Conservation (phyloP, 2,797 vertebrate genomes). For the Gymnothorax reevesii region DNA sequence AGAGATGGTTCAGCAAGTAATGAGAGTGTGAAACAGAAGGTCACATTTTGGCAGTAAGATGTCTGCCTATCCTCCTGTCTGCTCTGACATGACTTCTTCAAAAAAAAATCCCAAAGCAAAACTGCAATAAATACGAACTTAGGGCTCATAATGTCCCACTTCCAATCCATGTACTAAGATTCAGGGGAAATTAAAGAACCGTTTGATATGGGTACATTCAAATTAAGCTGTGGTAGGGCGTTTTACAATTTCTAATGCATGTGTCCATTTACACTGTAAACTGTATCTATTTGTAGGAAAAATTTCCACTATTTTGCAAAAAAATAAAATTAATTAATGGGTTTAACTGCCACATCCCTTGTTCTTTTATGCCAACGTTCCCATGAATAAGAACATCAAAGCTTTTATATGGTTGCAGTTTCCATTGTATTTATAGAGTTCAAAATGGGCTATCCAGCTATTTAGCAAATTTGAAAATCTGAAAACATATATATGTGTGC, state of each 20-base stretch:
- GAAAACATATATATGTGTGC: not conserved
- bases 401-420: not conserved
- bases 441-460: not conserved
- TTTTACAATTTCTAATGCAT: conserved; percentile 34
- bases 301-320: not conserved
- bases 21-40: conserved; percentile 9
- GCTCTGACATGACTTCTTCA: conserved; percentile 39
- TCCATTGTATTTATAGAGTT: not conserved
- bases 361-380: not conserved
- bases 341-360: not conserved
- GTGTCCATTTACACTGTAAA: conserved; percentile 13
- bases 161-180: conserved; percentile 66
- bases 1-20: conserved; percentile 16
- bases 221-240: conserved; percentile 55
- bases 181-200: conserved; percentile 71
- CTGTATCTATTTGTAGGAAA: not conserved
- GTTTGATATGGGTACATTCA: conserved; percentile 68
- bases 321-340: not conserved
- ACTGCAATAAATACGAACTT: conserved; percentile 65
- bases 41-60: not conserved
- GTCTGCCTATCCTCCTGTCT: not conserved
- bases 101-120: conserved; percentile 48
- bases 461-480: not conserved
- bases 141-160: conserved; percentile 70
- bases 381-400: not conserved